Base-by-base conservation (phyloP, 2,113 vertebrate species). In the Pterocles orientalis region DNA sequence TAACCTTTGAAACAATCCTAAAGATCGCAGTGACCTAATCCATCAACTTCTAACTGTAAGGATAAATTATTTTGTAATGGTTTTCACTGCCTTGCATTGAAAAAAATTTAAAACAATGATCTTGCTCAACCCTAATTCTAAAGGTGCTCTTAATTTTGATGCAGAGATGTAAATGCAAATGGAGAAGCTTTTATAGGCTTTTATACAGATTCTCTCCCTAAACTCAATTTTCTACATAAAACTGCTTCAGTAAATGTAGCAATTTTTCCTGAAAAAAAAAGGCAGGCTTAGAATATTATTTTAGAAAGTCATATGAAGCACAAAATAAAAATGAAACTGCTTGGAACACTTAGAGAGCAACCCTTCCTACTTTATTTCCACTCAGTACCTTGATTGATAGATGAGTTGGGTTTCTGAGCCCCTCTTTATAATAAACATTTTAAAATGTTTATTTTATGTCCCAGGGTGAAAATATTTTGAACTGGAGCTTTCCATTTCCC, bases 371-470 rank as follows among this genome's bases (percentile, higher is more conserved):
- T 97, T 94, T 90, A 92, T 96, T 94, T 96, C 83, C 86, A 91
- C 85, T 96, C 92, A 76, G 94, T 88, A 94, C 86, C 91, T 95
- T 95, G 95, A 96, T 95, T 90, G 48, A 84, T 93, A 96, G 87
- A 94, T 97, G 90, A 96, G 73, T 92, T 90, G 58, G 77, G 69
- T 95, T 98, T 96, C 93, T 96, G 92, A 98, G 89, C 41, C 85
- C 80, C 86, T 96, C 94, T 97, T 97, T 97, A 97, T 95, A 97
- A 98, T 97, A 98, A 98, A 98, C 96, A 98, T 97, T 97, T 97
- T 28, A 1, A 97, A 97, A 97, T 98, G 97, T 98, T 98, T 98
- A 98, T 98, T 98, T 98, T 98, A 98, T 95, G 94, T 97, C 97
- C 97, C 94, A 93, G 94, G 91, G 89, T 97, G 97, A 98, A 98